A percentile compares a stretch with the other conserved stretches of the same genome.
These are phyloP conservation scores for Pharmacophagus antenor DNA, from an alignment of 2,888 invertebrate genomes.

Conservation along the genomic window DNA sequence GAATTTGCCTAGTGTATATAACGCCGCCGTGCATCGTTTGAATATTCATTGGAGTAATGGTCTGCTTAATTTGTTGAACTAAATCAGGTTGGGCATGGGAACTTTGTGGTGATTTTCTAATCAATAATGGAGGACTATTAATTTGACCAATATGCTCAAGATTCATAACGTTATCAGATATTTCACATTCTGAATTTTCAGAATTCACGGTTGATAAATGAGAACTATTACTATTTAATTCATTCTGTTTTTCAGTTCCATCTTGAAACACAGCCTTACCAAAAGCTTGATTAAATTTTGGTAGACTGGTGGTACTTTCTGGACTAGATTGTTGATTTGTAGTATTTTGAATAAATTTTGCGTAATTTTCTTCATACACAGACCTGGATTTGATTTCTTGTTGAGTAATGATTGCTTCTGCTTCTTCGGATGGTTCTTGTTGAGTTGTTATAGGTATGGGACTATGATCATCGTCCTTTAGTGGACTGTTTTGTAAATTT, in stretches of 20 bases:
- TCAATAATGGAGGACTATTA: conserved; percentile 62
- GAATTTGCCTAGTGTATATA: conserved; percentile 87
- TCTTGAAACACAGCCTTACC: conserved; percentile 85
- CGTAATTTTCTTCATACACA: conserved; percentile 79
- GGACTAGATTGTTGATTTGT: conserved; percentile 52
- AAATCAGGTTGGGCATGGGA: conserved; percentile 60
- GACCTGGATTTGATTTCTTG: conserved; percentile 77
- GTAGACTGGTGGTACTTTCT: conserved; percentile 80
- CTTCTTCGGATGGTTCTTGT: conserved; percentile 46
- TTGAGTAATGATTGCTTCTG: conserved; percentile 46
- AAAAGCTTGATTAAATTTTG: conserved; percentile 90
- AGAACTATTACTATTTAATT: conserved; percentile 49
- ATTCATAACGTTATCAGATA: conserved; percentile 57
- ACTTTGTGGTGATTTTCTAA: conserved; percentile 59
- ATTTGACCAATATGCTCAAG: conserved; percentile 65
- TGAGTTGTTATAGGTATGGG: conserved; percentile 42
- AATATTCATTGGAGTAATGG: conserved; percentile 78
- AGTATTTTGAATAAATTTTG: conserved; percentile 76
- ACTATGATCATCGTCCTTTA: conserved; percentile 53
- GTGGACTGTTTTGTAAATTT: conserved; percentile 47
- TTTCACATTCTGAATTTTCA: conserved; percentile 54
- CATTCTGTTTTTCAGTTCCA: conserved; percentile 54
- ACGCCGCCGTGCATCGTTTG: conserved; percentile 85
- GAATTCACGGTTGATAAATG: conserved; percentile 45
- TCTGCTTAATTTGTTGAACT: conserved; percentile 75